Percentiles rank a stretch among this genome's conserved stretches.
Conservation (phyloP, 2,113 vertebrate genomes). For the Lepisosteus oculatus region DNA sequence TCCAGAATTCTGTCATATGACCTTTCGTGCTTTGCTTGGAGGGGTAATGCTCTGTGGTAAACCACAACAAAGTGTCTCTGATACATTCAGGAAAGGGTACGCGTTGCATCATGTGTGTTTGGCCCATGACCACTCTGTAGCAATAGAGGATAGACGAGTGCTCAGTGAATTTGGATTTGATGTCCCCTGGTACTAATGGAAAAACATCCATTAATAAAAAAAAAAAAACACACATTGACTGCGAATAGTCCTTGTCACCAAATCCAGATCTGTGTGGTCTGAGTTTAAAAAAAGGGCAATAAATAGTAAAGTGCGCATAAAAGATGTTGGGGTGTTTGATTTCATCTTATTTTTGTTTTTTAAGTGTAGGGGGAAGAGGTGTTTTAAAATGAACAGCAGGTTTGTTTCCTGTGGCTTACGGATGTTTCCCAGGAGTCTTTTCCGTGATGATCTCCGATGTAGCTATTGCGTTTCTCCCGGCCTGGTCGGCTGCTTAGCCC, state of each 20-base stretch:
- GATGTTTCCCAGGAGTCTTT: no score
- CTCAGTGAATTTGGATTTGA: conserved; percentile 31
- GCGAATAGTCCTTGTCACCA: background rate
- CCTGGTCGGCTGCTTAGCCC: no score
- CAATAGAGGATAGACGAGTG: conserved; percentile 34
- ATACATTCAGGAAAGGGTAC: conserved; percentile 25
- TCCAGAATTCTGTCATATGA: conserved; percentile 22
- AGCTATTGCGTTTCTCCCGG: no score
- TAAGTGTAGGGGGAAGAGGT: no score
- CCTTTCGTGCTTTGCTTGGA: conserved; percentile 6
- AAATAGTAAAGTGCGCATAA: no score
- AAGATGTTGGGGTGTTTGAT: no score
- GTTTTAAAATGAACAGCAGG: no score
- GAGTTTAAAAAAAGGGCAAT: no score
- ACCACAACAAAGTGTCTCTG: conserved; percentile 31
- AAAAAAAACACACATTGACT: background rate
- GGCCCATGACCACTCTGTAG: conserved; percentile 23
- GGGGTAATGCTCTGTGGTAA: conserved; percentile 17
- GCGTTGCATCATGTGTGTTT: conserved; percentile 23
- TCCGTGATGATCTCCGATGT: no score
- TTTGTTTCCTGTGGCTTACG: no score
- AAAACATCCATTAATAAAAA: conserved; percentile 19
- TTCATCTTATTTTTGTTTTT: no score
- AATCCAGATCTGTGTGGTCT: background rate
- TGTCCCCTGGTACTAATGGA: conserved; percentile 14